phyloP scores from a whole-genome alignment of 2,888 invertebrate genomes.

The Heliconius ethilla region DNA sequence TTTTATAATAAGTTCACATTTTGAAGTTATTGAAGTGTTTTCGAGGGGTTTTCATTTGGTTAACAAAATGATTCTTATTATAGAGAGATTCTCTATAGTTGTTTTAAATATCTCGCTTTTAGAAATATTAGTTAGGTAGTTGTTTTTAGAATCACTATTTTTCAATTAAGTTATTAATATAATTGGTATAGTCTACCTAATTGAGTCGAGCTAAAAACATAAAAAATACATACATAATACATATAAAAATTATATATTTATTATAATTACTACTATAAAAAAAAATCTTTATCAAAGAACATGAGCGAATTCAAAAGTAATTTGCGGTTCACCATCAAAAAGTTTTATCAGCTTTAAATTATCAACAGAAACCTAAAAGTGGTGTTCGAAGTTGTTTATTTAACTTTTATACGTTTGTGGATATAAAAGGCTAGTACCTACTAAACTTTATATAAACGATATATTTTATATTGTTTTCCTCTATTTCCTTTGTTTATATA shows the following conservation, averaged over 20 bases:
- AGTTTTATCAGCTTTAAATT: slow-evolving; percentile 18
- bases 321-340: slow-evolving; percentile 21
- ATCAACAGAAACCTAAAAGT: slow-evolving; percentile 28
- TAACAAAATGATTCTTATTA: too few relatives aligned
- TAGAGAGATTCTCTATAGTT: too few relatives aligned
- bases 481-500: slow-evolving; percentile 8
- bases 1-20: not conserved
- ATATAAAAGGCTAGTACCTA: slow-evolving; percentile 3
- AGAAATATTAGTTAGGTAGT: too few relatives aligned
- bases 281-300: not conserved
- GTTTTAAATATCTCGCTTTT: too few relatives aligned
- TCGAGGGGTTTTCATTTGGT: not conserved
- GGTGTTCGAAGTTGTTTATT: slow-evolving; percentile 24
- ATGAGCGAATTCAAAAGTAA: slow-evolving; percentile 6
- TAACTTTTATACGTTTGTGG: slow-evolving; percentile 21
- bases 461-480: slow-evolving; percentile 21
- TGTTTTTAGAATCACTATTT: too few relatives aligned
- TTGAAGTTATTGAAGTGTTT: not conserved
- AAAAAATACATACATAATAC: too few relatives aligned
- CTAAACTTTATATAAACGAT: slow-evolving; percentile 5
- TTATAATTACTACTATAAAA: not conserved
- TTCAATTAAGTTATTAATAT: too few relatives aligned
- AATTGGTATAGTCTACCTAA: too few relatives aligned
- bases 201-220: too few relatives aligned
- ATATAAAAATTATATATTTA: not conserved